Evolutionary conservation across 2,888 invertebrate genomes (phyloP), one percentile per base, ranked within the genome.

Genomic region (Lepidocyrtinus sp.): DNA sequence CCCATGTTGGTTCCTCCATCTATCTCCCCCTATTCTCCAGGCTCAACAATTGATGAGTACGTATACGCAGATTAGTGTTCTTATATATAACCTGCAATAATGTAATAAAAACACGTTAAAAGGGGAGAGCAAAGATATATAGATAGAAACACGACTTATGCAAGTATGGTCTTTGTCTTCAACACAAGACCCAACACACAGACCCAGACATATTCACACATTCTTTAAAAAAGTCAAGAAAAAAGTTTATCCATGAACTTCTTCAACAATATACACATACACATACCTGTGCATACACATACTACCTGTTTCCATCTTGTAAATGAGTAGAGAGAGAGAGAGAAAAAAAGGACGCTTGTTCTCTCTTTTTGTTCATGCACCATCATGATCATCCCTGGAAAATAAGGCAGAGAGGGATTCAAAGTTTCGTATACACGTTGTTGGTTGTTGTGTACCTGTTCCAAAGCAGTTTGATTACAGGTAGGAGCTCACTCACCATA

Each of bases 241-340:
- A 67, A 67, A 67, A 67, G 55, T 25, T n/a, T 50, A 55, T 69
- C 69, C 69, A 69, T 69, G 69, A 69, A 69, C 69, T 69, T 69
- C 55, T 36, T 46, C 67, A 46, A 64, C 17, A 17, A 63, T 21
- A 26, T 7, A 45, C 45, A 67, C 67, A 46, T 22, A 67, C 25
- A 65, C 63, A 65, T 63, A 7, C 63, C 25, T 5, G 1, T 26
- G 25, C 21, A n/a, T 22, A 63, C n/a, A 26, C 1, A 21, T 63
- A 27, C 26, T 63, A 65, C 64, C 64, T 65, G 64, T 65, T 19
- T 1, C 24, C 63, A 24, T 62, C 25, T 62, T 27, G 64, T 19
- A 64, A 36, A 64, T 64, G 45, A 67, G 45, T 27, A 63, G 26
- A 25, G 17, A 64, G 64, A 26, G 36, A 67, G 46, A 67, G 46